These are phyloP conservation scores for Corynorhinus townsendii DNA, from an alignment of 2,113 vertebrate genomes.

Conservation along the genomic window DNA sequence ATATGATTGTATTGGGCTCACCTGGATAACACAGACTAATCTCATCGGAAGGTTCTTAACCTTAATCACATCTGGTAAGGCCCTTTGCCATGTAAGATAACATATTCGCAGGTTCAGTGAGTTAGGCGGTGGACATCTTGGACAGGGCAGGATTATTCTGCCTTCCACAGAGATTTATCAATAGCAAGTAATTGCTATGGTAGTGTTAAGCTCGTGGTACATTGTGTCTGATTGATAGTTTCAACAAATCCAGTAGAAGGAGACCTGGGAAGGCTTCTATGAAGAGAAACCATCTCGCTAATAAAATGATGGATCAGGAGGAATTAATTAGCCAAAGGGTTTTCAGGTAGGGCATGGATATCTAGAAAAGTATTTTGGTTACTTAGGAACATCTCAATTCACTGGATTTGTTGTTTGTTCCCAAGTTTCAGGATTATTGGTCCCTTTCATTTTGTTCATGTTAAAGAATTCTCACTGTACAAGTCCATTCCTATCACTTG, in stretches of 20 bases:
- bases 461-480: not conserved
- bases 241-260: not conserved
- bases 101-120: not conserved
- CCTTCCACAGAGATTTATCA: not conserved
- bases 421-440: not conserved
- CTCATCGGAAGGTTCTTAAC: not conserved
- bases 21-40: not conserved
- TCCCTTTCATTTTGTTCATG: not conserved
- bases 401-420: not conserved
- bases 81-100: not conserved
- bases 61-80: not conserved
- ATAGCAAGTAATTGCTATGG: not conserved
- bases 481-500: not conserved
- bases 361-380: not conserved
- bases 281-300: not conserved
- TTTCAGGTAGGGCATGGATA: not conserved
- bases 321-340: not conserved
- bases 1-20: not conserved
- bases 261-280: not conserved
- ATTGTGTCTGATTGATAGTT: not conserved
- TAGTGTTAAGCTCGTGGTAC: not conserved
- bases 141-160: not conserved
- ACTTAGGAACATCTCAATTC: not conserved
- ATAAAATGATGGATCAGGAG: not conserved
- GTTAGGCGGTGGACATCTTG: not conserved